Evolutionary conservation across 1,140 invertebrate species (phyloP).

Genomic region (Brachionus manjavacas): DNA sequence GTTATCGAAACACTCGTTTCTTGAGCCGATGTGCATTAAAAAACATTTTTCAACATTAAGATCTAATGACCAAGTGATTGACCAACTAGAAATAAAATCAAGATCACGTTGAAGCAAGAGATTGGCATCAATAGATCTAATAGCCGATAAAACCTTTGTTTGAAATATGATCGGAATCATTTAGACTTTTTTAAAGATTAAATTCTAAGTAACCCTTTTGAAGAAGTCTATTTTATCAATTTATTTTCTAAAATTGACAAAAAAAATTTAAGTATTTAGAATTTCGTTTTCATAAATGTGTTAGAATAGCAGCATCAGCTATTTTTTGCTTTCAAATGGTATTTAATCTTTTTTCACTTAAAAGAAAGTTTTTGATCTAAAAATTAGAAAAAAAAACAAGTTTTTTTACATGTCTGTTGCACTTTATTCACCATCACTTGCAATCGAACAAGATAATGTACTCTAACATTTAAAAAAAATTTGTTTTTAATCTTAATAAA

Average conservation of each 20-base stretch:
- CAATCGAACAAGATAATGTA: slow-evolving; percentile 77
- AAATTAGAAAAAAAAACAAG: slow-evolving; percentile 43
- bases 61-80: too few relatives aligned
- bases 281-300: slow-evolving; percentile 17
- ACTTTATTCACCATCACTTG: slow-evolving; percentile 83
- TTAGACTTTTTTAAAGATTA: neutral
- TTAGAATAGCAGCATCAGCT: neutral
- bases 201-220: neutral
- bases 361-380: neutral
- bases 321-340: slow-evolving; percentile 41
- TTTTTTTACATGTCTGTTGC: slow-evolving; percentile 84
- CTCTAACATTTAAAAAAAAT: neutral
- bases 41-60: too few relatives aligned
- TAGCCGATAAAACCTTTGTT: too few relatives aligned
- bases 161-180: slow-evolving; percentile 43
- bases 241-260: neutral
- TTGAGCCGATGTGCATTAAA: too few relatives aligned
- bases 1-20: too few relatives aligned
- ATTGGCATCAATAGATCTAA: too few relatives aligned
- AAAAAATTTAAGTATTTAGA: slow-evolving; percentile 59
- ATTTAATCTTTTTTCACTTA: neutral
- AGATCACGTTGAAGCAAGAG: too few relatives aligned
- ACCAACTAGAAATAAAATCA: too few relatives aligned
- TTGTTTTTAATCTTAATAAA: neutral
- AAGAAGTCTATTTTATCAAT: neutral